Evolutionary conservation across 2,797 vertebrate species (phyloP), one percentile per base, ranked within the genome.

Genomic region (Mus spretus): DNA sequence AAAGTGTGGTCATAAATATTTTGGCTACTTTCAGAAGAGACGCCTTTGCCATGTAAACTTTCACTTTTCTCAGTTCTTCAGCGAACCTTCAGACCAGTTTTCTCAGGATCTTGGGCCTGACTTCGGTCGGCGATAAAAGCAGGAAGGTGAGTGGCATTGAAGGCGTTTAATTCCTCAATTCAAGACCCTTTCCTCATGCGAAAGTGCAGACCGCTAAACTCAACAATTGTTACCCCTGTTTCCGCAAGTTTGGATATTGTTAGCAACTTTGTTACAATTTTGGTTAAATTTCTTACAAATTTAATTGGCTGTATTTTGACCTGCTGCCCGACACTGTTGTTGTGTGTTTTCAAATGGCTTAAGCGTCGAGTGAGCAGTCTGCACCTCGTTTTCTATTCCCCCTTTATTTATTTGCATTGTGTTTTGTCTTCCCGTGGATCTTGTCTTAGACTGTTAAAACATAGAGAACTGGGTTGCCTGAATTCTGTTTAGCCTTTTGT

Each of bases 61-160:
- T 95, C 24, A 20, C 95, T 97, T 96, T 96, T 40, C 87, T 86
- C 96, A 98, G 97, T 92, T 89, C 97, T 97, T 98, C 97, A 92
- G 96, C 24, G 77, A 91, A 40, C 84, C 94, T 80, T 47, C 97
- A 96, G 97, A 96, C 70, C 90, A 88, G 2, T 90, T 95, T 96
- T 95, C 96, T 96, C 95, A 91, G 96, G 95, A 96, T 87, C 77
- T 50, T 92, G 97, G 88, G 96, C 92, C 88, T 95, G 67, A 92
- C 92, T 94, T 94, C 79, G 95, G 89, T 80, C 91, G 79, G 93
- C 92, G 88, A 92, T 95, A 81, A 97, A 95, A 95, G 77, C 80
- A 95, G 84, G 91, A 95, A 98, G 98, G 98, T 98, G 96, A 98
- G 98, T 95, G 90, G 96, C 87, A 79, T 75, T 20, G 90, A 84